Evolutionary conservation across 2,888 invertebrate genomes (phyloP).

Genomic region (Galerucella calmariensis): DNA sequence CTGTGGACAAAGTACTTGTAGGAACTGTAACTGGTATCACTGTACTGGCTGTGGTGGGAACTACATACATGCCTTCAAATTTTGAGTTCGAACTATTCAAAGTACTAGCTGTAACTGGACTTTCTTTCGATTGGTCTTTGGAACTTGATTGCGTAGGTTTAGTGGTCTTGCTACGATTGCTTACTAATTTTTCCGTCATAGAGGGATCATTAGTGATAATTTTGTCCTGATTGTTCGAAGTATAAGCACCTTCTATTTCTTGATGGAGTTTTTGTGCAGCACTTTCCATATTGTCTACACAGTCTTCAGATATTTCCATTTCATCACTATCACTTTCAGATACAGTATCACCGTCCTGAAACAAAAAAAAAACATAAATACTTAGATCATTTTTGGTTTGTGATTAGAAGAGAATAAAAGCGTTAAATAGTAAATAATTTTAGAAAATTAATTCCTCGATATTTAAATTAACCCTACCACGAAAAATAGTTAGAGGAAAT

Average conservation of each 20-base stretch:
- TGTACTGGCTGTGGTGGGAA: slow-evolving; percentile 4
- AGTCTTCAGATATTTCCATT: slow-evolving; percentile 43
- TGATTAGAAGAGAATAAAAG: no score
- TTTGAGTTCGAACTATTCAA: background rate
- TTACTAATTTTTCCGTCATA: background rate
- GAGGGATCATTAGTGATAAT: background rate
- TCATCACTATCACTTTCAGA: slow-evolving; percentile 44
- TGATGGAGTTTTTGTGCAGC: slow-evolving; percentile 18
- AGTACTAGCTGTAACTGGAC: background rate
- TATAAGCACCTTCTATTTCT: background rate
- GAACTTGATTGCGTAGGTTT: background rate
- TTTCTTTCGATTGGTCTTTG: background rate
- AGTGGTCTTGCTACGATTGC: background rate
- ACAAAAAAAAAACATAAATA: slow-evolving; percentile 40
- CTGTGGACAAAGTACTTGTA: slow-evolving; percentile 3
- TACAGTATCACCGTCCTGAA: slow-evolving; percentile 47
- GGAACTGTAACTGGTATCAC: background rate
- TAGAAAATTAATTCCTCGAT: no score
- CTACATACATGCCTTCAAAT: slow-evolving; percentile 3
- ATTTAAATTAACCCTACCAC: no score
- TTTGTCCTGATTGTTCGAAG: background rate
- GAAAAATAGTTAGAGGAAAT: no score
- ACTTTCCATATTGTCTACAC: slow-evolving; percentile 33
- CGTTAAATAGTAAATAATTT: no score
- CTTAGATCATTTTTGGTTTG: background rate